Conservation (phyloP, 2,797 vertebrate genomes). For the Mastacembelus armatus region DNA sequence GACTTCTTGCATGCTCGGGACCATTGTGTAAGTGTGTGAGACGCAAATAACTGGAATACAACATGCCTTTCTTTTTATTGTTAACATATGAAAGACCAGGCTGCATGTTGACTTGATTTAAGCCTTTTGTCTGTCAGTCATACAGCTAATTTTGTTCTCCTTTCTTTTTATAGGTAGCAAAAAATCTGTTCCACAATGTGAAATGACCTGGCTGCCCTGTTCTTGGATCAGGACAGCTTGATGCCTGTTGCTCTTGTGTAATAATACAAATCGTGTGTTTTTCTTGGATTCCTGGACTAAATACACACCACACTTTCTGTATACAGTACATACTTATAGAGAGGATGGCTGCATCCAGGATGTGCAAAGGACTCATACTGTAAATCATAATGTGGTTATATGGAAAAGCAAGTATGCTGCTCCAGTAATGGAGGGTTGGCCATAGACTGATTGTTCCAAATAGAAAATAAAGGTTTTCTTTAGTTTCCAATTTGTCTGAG, state of each 20-base stretch:
- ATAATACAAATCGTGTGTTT: slow-evolving; percentile 57
- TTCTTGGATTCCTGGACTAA: slow-evolving; percentile 2
- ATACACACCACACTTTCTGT: slow-evolving; percentile 1
- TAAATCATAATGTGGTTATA: slow-evolving; percentile 12
- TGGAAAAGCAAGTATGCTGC: slow-evolving; percentile 25
- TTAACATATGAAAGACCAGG: not conserved
- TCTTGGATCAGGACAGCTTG: too few relatives aligned
- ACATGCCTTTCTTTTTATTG: too few relatives aligned
- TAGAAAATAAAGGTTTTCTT: slow-evolving; percentile 56
- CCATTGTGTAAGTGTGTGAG: slow-evolving; percentile 90
- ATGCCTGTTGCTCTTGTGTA: too few relatives aligned
- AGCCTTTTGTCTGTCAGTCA: not conserved
- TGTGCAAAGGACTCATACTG: not conserved
- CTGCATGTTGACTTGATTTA: too few relatives aligned
- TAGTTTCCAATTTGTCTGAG: slow-evolving; percentile 34
- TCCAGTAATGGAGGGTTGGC: slow-evolving; percentile 5
- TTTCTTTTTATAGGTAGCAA: slow-evolving; percentile 71
- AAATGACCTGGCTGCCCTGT: slow-evolving; percentile 67
- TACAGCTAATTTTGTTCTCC: slow-evolving; percentile 12
- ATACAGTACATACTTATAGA: slow-evolving; percentile 3
- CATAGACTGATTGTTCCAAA: slow-evolving; percentile 10
- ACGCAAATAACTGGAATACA: too few relatives aligned
- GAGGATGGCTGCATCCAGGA: not conserved
- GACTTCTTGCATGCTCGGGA: slow-evolving; percentile 94
- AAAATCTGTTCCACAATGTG: slow-evolving; percentile 79